Percentiles rank a stretch among this genome's conserved stretches.
Evolutionary conservation across 2,888 invertebrate genomes (phyloP).

Genomic region (Cremastobaeus sp.): DNA sequence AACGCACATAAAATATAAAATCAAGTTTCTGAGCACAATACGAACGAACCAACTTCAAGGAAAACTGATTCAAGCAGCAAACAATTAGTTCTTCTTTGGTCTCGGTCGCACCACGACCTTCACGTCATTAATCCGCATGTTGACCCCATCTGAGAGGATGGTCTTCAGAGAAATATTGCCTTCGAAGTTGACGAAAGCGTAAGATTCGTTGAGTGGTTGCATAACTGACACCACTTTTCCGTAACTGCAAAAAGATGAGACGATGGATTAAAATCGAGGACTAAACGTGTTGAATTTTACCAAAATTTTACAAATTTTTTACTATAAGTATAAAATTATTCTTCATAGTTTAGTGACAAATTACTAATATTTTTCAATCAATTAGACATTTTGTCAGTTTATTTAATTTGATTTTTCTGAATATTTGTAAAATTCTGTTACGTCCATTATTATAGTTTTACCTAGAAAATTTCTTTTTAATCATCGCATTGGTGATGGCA

Average conservation of each 20-base stretch:
- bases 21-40: too few species aligned
- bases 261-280: too few species aligned
- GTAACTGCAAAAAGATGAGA: slow-evolving; percentile 18
- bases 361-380: neutral
- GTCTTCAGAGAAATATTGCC: neutral
- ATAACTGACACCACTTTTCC: slow-evolving; percentile 10
- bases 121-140: slow-evolving; percentile 5
- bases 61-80: neutral
- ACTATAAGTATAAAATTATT: too few species aligned
- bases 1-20: too few species aligned
- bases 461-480: slow-evolving; percentile 54
- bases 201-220: neutral
- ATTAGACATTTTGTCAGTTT: too few species aligned
- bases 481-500: slow-evolving; percentile 35
- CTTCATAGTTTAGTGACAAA: neutral
- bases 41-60: too few species aligned
- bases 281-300: too few species aligned
- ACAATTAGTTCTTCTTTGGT: slow-evolving; percentile 1
- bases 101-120: slow-evolving; percentile 4
- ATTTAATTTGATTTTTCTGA: too few species aligned
- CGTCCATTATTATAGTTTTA: slow-evolving; percentile 20
- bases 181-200: slow-evolving; percentile 21
- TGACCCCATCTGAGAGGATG: neutral
- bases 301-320: neutral
- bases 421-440: too few species aligned